These are phyloP conservation scores for Aplidium turbinatum DNA, from an alignment of 23 tunicate genomes.

Conservation along the genomic window DNA sequence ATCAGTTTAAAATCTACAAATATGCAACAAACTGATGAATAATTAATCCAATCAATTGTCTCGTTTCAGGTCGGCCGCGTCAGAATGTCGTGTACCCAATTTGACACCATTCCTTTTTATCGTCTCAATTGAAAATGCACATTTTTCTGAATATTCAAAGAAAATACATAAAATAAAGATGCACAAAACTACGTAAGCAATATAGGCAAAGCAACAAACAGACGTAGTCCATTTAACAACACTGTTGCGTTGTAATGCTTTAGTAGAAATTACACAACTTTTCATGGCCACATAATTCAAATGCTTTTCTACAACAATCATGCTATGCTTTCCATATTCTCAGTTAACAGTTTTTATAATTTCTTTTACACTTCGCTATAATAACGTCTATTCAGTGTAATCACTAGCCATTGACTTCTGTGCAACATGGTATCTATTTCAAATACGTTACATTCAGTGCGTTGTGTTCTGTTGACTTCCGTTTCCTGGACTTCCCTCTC, in stretches of 20 bases:
- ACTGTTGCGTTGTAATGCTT: too few relatives aligned
- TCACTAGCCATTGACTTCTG: background rate
- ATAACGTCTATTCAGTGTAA: background rate
- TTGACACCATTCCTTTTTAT: too few relatives aligned
- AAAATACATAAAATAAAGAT: too few relatives aligned
- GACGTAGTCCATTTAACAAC: too few relatives aligned
- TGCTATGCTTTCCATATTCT: too few relatives aligned
- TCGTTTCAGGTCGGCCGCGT: background rate
- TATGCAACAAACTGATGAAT: background rate
- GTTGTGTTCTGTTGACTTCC: slow-evolving; percentile 85
- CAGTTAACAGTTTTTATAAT: too few relatives aligned
- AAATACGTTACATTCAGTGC: slow-evolving; percentile 60
- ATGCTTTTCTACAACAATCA: too few relatives aligned
- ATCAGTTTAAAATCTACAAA: background rate
- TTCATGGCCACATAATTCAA: background rate
- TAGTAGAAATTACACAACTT: too few relatives aligned
- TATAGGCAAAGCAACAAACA: too few relatives aligned
- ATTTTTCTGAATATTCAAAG: too few relatives aligned
- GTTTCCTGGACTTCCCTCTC: slow-evolving; percentile 70
- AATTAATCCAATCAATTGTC: background rate
- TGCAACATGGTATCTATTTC: background rate
- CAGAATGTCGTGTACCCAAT: background rate
- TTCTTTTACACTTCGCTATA: background rate
- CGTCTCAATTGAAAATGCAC: too few relatives aligned
- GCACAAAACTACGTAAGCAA: too few relatives aligned